Conservation (phyloP, 2,888 invertebrate species). For the Eilema caniola region DNA sequence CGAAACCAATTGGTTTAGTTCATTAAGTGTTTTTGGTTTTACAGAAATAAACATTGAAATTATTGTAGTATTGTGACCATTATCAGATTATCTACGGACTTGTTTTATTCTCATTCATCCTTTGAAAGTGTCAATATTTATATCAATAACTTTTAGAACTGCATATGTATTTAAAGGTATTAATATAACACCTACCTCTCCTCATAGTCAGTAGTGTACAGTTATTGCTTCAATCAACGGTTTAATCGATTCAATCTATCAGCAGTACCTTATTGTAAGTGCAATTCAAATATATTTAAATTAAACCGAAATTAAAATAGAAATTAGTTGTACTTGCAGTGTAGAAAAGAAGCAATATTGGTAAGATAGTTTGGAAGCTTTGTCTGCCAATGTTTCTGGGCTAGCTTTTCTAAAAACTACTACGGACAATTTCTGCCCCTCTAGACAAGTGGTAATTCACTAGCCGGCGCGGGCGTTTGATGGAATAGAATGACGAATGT, state of each 20-base stretch:
- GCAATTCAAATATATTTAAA: not conserved
- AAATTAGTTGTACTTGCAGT: no score
- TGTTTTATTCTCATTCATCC: not conserved
- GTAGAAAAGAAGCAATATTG: no score
- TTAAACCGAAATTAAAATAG: no score
- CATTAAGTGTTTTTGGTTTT: not conserved
- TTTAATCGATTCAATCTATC: not conserved
- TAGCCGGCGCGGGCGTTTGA: no score
- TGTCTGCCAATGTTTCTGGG: no score
- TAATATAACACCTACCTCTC: not conserved
- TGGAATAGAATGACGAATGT: no score
- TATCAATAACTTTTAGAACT: not conserved
- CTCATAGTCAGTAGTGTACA: not conserved
- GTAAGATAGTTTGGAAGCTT: no score
- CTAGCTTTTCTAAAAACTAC: no score
- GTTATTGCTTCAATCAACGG: not conserved
- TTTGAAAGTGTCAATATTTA: not conserved
- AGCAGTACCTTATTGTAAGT: not conserved
- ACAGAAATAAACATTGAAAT: no score
- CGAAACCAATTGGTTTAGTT: not conserved
- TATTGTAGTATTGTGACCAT: not conserved
- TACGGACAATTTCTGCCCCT: no score
- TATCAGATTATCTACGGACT: not conserved
- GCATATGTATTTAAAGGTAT: not conserved
- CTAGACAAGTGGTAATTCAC: no score